These are phyloP conservation scores for Epizoanthus ramosus DNA, from an alignment of 92 coral and sea anemone species.

Conservation along the genomic window DNA sequence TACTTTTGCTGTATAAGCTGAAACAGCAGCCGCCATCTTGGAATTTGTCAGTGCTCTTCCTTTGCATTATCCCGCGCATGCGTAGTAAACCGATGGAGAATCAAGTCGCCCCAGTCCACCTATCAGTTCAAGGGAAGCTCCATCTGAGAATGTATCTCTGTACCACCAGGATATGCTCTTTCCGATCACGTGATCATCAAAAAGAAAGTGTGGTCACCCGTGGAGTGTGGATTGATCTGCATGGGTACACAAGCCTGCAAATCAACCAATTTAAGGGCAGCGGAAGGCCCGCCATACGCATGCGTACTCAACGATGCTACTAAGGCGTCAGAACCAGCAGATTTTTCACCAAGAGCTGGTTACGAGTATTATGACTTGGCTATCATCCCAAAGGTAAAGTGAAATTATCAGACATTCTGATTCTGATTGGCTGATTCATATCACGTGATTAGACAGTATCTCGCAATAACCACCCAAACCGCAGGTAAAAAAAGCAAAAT, in stretches of 20 bases:
- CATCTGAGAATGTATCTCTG: not conserved
- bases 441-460: too few relatives aligned
- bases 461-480: too few relatives aligned
- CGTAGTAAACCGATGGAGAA: too few relatives aligned
- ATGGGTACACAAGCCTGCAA: conserved; percentile 16
- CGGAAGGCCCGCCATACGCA: conserved; percentile 29
- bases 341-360: conserved; percentile 13
- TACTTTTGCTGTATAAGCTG: too few relatives aligned
- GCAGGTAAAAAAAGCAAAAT: too few relatives aligned
- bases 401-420: too few relatives aligned
- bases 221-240: conserved; percentile 24
- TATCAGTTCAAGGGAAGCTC: too few relatives aligned
- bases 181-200: conserved; percentile 25
- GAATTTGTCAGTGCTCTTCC: too few relatives aligned
- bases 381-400: conserved; percentile 18
- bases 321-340: not conserved
- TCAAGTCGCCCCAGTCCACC: too few relatives aligned
- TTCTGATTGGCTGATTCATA: too few relatives aligned
- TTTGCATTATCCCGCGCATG: too few relatives aligned
- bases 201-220: conserved; percentile 36
- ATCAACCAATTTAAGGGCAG: conserved; percentile 31
- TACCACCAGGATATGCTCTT: conserved; percentile 22
- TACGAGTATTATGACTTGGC: conserved; percentile 12
- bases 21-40: too few relatives aligned
- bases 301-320: conserved; percentile 31